Base-by-base conservation (phyloP, 2,797 vertebrate genomes). In the Poeciliopsis gracilis region DNA sequence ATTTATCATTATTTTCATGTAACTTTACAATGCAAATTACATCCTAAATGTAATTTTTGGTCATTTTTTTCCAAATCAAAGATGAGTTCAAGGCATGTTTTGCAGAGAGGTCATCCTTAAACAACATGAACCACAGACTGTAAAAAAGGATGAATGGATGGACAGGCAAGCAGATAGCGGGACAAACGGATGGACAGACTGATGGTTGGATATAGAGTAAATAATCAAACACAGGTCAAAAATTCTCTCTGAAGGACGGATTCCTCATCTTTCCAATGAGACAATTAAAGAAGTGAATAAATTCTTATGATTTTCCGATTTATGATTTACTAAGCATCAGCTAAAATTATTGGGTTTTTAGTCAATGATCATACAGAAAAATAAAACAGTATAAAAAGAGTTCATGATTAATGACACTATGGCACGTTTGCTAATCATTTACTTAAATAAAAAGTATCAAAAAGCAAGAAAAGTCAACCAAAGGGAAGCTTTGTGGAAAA, bases 21-120 rank as follows among this genome's bases (percentile, higher is more conserved):
- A 0, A 71, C 53, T 83, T 81, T 66, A 30, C 11, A 77, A 71
- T 57, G 73, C 59, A 49, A 81, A 47, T 82, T 43, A 80, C 81
- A 84, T 90, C 77, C 38, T 81, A 61, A 8, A 4, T 30, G 13
- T 0, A 30, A 66, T 10, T 66, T 41, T 20, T 38, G 15, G 18
- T 23, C 3, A 9, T 0, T 38, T 12, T 15, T 38, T 69, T 69
- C 1, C 10, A 69, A 25, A 23, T 69, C 25, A 38, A 11, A 69
- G 23, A 43, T 43, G 20, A 69, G 11, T 7, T 69, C 66, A n/a
- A n/a, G 66, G 38, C 36, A 25, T 16, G 33, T 20, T 18, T 63
- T 69, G 12, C 36, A 69, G 38, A 69, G 23, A 67, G 36, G 10
- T n/a, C 36, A 25, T 23, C 23, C 10, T 5, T 43, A 25, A 36